Evolutionary conservation across 2,888 invertebrate species (phyloP).

Genomic region (Cephus nigrinus): DNA sequence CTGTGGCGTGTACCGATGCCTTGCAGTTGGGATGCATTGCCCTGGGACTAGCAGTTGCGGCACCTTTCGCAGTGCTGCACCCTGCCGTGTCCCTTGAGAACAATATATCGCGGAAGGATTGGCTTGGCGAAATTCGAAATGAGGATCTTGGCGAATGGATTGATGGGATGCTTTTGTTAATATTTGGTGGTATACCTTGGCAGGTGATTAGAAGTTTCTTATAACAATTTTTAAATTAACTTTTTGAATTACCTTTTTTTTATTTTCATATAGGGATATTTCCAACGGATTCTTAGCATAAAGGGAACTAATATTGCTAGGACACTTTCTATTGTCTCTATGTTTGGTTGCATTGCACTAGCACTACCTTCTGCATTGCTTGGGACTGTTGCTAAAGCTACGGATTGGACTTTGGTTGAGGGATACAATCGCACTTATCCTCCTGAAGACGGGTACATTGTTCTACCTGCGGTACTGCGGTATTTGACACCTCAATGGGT

Average conservation of each 20-base stretch:
- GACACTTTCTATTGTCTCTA: constrained; percentile 74
- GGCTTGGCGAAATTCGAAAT: constrained; percentile 69
- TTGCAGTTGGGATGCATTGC: constrained; percentile 76
- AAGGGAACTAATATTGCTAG: constrained; percentile 74
- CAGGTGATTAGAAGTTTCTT: constrained; percentile 66
- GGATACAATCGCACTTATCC: constrained; percentile 54
- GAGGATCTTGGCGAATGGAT: constrained; percentile 69
- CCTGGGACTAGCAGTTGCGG: constrained; percentile 74
- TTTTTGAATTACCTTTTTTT: background rate
- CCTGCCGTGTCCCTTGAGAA: constrained; percentile 67
- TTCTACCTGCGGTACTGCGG: constrained; percentile 76
- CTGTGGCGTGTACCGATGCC: constrained; percentile 79
- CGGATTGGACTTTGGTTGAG: constrained; percentile 70
- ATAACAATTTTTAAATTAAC: background rate
- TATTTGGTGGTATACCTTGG: constrained; percentile 78
- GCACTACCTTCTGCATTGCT: constrained; percentile 75
- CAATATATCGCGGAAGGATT: constrained; percentile 65
- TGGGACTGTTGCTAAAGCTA: constrained; percentile 72
- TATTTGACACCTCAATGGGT: constrained; percentile 70
- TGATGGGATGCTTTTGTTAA: constrained; percentile 71
- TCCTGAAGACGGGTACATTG: constrained; percentile 68
- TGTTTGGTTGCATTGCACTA: constrained; percentile 74
- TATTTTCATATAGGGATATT: constrained; percentile 68
- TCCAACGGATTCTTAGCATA: constrained; percentile 77
- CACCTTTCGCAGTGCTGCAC: constrained; percentile 73